Evolutionary conservation across 2,888 invertebrate species (phyloP).

Genomic region (Pristionchus mayeri): DNA sequence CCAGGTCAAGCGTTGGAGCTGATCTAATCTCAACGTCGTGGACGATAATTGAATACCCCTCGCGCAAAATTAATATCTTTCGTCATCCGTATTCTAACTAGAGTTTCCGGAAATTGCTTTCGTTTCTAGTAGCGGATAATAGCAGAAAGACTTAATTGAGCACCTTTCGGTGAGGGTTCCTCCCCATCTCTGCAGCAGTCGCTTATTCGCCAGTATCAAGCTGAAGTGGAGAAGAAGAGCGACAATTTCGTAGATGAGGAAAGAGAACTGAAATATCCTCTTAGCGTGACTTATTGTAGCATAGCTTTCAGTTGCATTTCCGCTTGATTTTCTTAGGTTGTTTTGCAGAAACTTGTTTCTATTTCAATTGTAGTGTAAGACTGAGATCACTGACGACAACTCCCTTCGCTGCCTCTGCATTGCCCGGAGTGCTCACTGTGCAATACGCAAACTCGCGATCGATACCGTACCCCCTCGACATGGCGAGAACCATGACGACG

Average conservation of each 20-base stretch:
- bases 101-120: no score
- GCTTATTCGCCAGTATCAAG: not conserved
- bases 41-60: no score
- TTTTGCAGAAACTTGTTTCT: no score
- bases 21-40: no score
- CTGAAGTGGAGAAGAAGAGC: not conserved
- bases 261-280: not conserved
- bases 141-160: not conserved
- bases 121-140: no score
- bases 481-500: not conserved
- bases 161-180: not conserved
- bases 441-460: not conserved
- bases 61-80: no score
- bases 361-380: not conserved
- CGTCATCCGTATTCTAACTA: no score
- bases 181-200: not conserved
- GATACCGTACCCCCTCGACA: constrained; percentile 12
- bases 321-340: no score
- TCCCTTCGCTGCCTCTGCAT: not conserved
- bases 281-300: no score
- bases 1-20: no score
- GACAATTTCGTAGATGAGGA: constrained; percentile 8
- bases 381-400: not conserved
- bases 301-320: no score
- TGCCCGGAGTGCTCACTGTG: not conserved